Evolutionary conservation across 2,888 invertebrate species (phyloP), one percentile per base, ranked within the genome.

Genomic region (Plemyria rubiginata): DNA sequence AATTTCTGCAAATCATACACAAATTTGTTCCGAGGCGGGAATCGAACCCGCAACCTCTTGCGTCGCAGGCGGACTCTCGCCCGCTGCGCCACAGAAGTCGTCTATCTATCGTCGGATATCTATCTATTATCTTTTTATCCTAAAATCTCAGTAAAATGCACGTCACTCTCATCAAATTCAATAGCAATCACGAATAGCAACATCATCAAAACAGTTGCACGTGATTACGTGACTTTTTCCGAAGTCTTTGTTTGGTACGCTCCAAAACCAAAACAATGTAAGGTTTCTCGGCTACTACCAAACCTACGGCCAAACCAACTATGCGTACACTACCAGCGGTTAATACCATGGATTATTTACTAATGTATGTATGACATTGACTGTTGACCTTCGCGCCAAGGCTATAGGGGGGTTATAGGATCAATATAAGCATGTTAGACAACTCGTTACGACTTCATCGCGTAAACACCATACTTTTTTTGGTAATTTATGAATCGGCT

Each of bases 351-450:
- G 59, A 54, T 40, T 68, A 66, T 70, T 70, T 62, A 70, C 66
- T 55, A 48, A 53, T 62, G 65, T 57, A 53, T 62, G 65, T 57
- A 59, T 55, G 68, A 66, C 70, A 66, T 66, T 66, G 62, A 52
- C 59, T 50, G 40, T 51, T 29, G 59, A 57, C 66, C 66, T 67
- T 60, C 53, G 29, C 32, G 3, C 45, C 62, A 67, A 68, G 62
- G 62, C 49, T 66, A 11, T 38, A 38, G 8, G 4, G 36, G 36
- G 36, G 60, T 50, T 51, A 50, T 40, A 51, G 45, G 57, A 60
- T 65, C 60, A 58, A 65, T 60, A 54, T 71, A 52, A 40, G 54
- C 54, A 58, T 16, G 53, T 57, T 56, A 49, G 57, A 62, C 50
- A 54, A 60, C 48, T 49, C 29, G 32, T 7, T 36, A 43, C 15